Conservation (phyloP, 2,888 invertebrate genomes). For the Orchestes rusci region DNA sequence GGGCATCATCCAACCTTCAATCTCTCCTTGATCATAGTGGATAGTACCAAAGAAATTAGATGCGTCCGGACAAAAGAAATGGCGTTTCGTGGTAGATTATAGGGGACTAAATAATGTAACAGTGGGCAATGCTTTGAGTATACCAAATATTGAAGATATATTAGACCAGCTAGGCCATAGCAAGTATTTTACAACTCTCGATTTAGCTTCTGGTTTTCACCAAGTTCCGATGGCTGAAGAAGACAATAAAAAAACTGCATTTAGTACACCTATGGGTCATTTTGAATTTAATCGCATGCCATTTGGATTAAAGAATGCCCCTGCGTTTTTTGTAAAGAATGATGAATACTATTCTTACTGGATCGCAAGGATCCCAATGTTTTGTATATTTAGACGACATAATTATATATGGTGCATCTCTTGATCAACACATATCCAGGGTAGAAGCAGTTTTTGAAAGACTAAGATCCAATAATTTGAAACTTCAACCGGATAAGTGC, state of each 20-base stretch:
- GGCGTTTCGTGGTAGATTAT: constrained; percentile 11
- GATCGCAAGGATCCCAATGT: constrained; percentile 30
- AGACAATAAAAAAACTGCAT: not conserved
- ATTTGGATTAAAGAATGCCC: too few relatives aligned
- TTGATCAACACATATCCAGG: constrained; percentile 31
- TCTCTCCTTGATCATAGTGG: constrained; percentile 29
- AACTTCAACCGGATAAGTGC: too few relatives aligned
- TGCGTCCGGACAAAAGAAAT: constrained; percentile 10
- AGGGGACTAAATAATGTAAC: constrained; percentile 8
- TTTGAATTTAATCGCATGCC: constrained; percentile 8
- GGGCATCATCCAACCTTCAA: constrained; percentile 26
- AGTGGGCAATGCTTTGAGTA: constrained; percentile 2
- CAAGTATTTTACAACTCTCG: not conserved
- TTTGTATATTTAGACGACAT: constrained; percentile 39
- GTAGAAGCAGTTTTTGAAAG: constrained; percentile 28
- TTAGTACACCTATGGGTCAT: not conserved
- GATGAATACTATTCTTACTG: constrained; percentile 33
- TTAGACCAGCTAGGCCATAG: constrained; percentile 9
- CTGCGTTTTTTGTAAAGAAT: constrained; percentile 36
- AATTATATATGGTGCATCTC: constrained; percentile 28
- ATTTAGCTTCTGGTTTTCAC: constrained; percentile 9
- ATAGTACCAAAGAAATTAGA: constrained; percentile 21
- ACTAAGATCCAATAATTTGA: constrained; percentile 23
- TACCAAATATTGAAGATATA: constrained; percentile 9
- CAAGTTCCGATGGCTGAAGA: constrained; percentile 7